phyloP scores from a whole-genome alignment of 2,113 vertebrate species.

The Forbesichthys papilliferus region DNA sequence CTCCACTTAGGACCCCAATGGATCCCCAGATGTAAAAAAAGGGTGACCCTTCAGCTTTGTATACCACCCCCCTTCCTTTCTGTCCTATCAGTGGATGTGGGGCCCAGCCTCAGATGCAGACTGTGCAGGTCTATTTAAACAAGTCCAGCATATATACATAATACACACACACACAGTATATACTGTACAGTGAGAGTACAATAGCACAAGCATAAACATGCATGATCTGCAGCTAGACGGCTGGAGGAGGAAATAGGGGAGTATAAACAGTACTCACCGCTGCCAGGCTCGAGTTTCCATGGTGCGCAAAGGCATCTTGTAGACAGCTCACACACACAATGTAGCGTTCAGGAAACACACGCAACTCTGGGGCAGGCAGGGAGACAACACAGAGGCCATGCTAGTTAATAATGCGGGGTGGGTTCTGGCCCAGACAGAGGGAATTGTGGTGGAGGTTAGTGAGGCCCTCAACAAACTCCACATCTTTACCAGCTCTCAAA shows the following conservation, averaged over 20 bases:
- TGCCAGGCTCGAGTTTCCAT: constrained; percentile 67
- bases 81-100: constrained; percentile 6
- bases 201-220: constrained; percentile 46
- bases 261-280: constrained; percentile 81
- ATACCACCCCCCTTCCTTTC: constrained; percentile 3
- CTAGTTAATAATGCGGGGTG: constrained; percentile 58
- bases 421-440: constrained; percentile 55
- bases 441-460: constrained; percentile 56
- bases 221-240: constrained; percentile 63
- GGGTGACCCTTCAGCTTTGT: constrained; percentile 30
- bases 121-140: constrained; percentile 27
- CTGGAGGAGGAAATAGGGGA: constrained; percentile 71
- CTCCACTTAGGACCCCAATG: neutral
- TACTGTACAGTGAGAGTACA: constrained; percentile 46
- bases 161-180: neutral
- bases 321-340: constrained; percentile 86
- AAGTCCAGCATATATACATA: constrained; percentile 47
- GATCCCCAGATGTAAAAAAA: neutral
- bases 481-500: constrained; percentile 54
- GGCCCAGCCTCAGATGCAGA: constrained; percentile 5
- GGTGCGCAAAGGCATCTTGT: constrained; percentile 68
- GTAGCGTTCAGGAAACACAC: constrained; percentile 89
- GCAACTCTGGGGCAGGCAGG: constrained; percentile 76
- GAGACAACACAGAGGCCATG: constrained; percentile 54
- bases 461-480: constrained; percentile 49